phyloP scores from a whole-genome alignment of 2,888 invertebrate genomes.

The Tipula lateralis region DNA sequence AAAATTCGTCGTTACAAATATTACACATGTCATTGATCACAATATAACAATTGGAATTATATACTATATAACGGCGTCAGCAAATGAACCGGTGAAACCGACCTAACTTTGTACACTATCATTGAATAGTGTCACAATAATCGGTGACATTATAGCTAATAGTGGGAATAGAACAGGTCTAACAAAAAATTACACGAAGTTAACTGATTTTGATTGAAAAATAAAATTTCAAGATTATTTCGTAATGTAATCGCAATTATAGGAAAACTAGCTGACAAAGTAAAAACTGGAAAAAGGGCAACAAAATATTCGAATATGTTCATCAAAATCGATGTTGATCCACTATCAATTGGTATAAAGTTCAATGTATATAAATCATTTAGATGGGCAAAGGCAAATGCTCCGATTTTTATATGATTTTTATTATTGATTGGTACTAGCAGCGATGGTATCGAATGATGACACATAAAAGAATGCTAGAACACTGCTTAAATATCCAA shows the following conservation, averaged over 20 bases:
- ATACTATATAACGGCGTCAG: conserved; percentile 92
- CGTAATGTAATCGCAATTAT: conserved; percentile 93
- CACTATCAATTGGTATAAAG: conserved; percentile 65
- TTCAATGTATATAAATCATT: conserved; percentile 92
- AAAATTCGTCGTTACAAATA: conserved; percentile 80
- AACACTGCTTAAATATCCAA: conserved; percentile 65
- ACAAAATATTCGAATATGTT: conserved; percentile 81
- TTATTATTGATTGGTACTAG: conserved; percentile 87
- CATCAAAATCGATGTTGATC: conserved; percentile 52
- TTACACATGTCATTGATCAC: conserved; percentile 79
- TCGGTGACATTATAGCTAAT: conserved; percentile 76
- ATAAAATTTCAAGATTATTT: conserved; percentile 80
- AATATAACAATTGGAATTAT: conserved; percentile 81
- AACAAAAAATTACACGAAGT: conserved; percentile 60
- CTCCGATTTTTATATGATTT: conserved; percentile 63
- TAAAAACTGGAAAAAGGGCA: conserved; percentile 90
- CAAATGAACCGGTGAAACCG: conserved; percentile 90
- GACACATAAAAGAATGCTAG: conserved; percentile 98
- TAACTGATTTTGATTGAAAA: conserved; percentile 57
- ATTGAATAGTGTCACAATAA: conserved; percentile 75
- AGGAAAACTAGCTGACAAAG: conserved; percentile 91
- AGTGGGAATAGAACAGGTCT: conserved; percentile 71
- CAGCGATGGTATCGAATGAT: conserved; percentile 91
- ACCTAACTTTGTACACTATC: conserved; percentile 77
- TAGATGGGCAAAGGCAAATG: conserved; percentile 75